phyloP scores from a whole-genome alignment of 2,888 invertebrate species.

The Lepetodrilus schrolli region DNA sequence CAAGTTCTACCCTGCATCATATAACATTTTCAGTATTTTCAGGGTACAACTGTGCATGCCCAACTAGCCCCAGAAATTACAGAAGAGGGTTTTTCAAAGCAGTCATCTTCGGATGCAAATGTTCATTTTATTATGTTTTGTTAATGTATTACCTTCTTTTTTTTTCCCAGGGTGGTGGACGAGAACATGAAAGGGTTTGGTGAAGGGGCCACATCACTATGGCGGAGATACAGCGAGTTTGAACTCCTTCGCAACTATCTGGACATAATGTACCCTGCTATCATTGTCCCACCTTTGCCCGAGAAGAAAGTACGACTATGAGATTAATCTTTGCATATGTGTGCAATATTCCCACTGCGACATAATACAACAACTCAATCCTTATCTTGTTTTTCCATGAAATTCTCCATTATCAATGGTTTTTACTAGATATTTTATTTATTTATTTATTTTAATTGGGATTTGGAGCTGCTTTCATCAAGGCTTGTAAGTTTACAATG shows the following conservation, averaged over 20 bases:
- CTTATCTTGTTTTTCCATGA: neutral
- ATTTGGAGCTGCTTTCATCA: neutral
- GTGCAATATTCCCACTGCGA: no score
- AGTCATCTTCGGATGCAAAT: no score
- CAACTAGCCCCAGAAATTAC: no score
- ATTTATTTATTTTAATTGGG: neutral
- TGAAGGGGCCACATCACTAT: slow-evolving; percentile 71
- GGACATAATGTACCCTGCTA: slow-evolving; percentile 85
- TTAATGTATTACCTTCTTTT: no score
- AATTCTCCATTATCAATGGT: neutral
- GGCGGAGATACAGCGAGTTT: slow-evolving; percentile 87
- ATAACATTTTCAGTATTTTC: no score
- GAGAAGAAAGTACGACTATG: slow-evolving; percentile 80
- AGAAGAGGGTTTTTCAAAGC: no score
- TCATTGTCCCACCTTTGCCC: slow-evolving; percentile 87
- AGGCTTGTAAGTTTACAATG: no score
- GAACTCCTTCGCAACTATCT: slow-evolving; percentile 86
- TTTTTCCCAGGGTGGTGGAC: slow-evolving; percentile 67
- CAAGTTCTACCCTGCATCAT: no score
- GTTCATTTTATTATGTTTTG: no score
- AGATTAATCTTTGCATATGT: no score
- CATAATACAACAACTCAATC: no score
- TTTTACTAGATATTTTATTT: neutral
- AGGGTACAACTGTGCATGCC: no score
- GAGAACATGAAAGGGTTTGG: slow-evolving; percentile 69